These are phyloP conservation scores for Danio albolineatus DNA, from an alignment of 2,797 vertebrate species.

Conservation along the genomic window DNA sequence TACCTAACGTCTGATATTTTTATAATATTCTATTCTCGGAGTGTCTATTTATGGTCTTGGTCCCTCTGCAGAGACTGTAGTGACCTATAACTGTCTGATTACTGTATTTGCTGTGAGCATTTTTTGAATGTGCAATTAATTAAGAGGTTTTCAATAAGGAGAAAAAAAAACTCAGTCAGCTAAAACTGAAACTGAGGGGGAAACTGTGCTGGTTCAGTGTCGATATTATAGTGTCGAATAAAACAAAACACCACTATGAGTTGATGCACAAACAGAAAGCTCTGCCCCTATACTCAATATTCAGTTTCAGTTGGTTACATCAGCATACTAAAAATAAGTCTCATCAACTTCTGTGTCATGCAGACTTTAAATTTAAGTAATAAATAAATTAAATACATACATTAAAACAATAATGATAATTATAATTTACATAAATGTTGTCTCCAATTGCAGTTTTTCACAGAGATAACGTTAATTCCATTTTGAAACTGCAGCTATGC, in stretches of 20 bases:
- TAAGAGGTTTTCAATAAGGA: background rate
- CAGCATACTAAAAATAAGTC: too few relatives aligned
- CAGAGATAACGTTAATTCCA: too few relatives aligned
- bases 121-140: background rate
- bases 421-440: too few relatives aligned
- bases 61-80: background rate
- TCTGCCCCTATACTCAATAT: too few relatives aligned
- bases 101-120: background rate
- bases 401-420: too few relatives aligned
- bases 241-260: background rate
- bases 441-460: too few relatives aligned
- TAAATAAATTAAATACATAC: too few relatives aligned
- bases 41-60: background rate
- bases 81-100: background rate
- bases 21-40: slow-evolving; percentile 23
- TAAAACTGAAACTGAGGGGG: background rate
- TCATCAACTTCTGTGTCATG: too few relatives aligned
- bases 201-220: background rate
- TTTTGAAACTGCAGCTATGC: too few relatives aligned
- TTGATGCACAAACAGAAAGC: too few relatives aligned
- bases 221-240: background rate
- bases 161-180: background rate
- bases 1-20: background rate
- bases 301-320: too few relatives aligned
- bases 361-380: too few relatives aligned